Evolutionary conservation across 2,888 invertebrate genomes (phyloP).

Genomic region (Hybos culiciformis): DNA sequence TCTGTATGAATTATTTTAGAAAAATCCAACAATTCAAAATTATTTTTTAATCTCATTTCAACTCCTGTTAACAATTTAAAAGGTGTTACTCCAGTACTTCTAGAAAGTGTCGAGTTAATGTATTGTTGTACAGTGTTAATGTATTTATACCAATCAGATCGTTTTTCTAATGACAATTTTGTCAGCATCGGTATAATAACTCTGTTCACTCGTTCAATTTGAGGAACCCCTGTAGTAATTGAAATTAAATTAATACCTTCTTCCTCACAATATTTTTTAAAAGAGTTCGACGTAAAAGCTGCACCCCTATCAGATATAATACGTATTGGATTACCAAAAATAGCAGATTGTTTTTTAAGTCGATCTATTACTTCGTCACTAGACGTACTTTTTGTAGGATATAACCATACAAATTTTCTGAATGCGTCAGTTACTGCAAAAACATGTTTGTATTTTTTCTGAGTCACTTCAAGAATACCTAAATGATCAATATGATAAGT

Average conservation of each 20-base stretch:
- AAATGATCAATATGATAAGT: slow-evolving; percentile 26
- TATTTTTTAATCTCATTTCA: slow-evolving; percentile 9
- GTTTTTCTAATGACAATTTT: slow-evolving; percentile 25
- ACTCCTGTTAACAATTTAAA: slow-evolving; percentile 12
- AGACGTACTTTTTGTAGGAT: slow-evolving; percentile 20
- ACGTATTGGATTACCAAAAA: slow-evolving; percentile 15
- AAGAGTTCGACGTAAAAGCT: slow-evolving; percentile 26
- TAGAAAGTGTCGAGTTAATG: slow-evolving; percentile 17
- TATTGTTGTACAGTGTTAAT: slow-evolving; percentile 14
- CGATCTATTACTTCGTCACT: slow-evolving; percentile 21
- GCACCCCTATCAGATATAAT: slow-evolving; percentile 28
- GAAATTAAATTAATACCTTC: slow-evolving; percentile 21
- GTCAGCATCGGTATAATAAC: slow-evolving; percentile 23
- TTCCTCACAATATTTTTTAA: slow-evolving; percentile 22
- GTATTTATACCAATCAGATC: slow-evolving; percentile 21
- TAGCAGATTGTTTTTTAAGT: slow-evolving; percentile 11
- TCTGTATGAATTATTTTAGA: not conserved
- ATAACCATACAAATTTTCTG: slow-evolving; percentile 26
- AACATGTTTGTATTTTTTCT: slow-evolving; percentile 25
- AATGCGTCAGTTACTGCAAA: slow-evolving; percentile 24
- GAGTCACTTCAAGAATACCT: slow-evolving; percentile 21
- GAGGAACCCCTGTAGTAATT: slow-evolving; percentile 21
- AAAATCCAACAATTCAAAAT: slow-evolving; percentile 6
- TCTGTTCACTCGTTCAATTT: slow-evolving; percentile 24
- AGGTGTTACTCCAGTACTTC: slow-evolving; percentile 13